A percentile compares a stretch with the other conserved stretches of the same genome.
Evolutionary conservation across 2,888 invertebrate genomes (phyloP).

Genomic region (Drosophila nr. perissopoda): DNA sequence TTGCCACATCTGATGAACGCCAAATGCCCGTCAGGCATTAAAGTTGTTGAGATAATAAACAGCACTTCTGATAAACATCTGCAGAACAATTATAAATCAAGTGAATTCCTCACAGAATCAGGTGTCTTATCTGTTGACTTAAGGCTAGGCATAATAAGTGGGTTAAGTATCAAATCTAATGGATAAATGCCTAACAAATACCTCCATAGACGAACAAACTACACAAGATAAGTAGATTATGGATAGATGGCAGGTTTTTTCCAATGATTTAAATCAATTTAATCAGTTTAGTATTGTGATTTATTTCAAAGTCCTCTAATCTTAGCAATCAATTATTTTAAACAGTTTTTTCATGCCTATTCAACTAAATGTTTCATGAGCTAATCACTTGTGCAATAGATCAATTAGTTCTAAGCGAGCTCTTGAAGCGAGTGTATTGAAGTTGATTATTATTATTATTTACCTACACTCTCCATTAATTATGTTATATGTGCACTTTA

Average conservation of each 20-base stretch:
- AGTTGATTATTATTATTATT: slow-evolving; percentile 28
- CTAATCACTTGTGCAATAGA: slow-evolving; percentile 27
- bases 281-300: not conserved
- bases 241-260: not conserved
- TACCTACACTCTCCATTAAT: slow-evolving; percentile 21
- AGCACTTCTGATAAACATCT: slow-evolving; percentile 58
- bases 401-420: slow-evolving; percentile 31
- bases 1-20: slow-evolving; percentile 45
- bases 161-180: slow-evolving; percentile 17
- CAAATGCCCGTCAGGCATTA: slow-evolving; percentile 53
- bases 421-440: slow-evolving; percentile 2
- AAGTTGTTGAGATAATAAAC: slow-evolving; percentile 61
- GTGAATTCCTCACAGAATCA: slow-evolving; percentile 44
- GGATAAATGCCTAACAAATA: slow-evolving; percentile 4
- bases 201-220: not conserved
- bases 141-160: slow-evolving; percentile 13
- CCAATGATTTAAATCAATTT: slow-evolving; percentile 6
- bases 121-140: slow-evolving; percentile 35
- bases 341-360: no score
- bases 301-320: not conserved
- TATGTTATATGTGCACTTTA: slow-evolving; percentile 13
- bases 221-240: not conserved
- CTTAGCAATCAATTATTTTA: not conserved
- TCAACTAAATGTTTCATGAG: not conserved
- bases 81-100: slow-evolving; percentile 58